Evolutionary conservation across 2,888 invertebrate species (phyloP).

Genomic region (Sphinx pinastri): DNA sequence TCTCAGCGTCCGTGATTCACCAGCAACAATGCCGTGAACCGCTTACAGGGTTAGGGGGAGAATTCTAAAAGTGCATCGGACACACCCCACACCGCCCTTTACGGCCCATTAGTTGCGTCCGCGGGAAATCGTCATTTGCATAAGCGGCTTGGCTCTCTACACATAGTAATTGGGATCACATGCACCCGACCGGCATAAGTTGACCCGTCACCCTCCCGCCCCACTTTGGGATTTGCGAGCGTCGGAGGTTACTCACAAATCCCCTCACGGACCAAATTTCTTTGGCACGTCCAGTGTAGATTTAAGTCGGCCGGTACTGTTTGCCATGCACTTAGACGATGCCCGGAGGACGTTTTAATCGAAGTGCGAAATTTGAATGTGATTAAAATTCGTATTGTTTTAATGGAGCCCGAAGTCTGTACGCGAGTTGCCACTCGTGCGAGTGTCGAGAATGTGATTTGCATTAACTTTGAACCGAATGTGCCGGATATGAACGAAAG

Average conservation of each 20-base stretch:
- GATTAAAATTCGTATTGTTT: slow-evolving; percentile 79
- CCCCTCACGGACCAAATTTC: slow-evolving; percentile 48
- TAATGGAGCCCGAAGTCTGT: slow-evolving; percentile 64
- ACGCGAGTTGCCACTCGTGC: slow-evolving; percentile 50
- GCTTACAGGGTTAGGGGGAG: slow-evolving; percentile 24
- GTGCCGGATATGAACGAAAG: slow-evolving; percentile 35
- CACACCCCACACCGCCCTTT: slow-evolving; percentile 52
- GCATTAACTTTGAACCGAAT: slow-evolving; percentile 61
- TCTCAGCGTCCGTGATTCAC: not conserved
- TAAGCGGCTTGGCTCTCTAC: slow-evolving; percentile 82
- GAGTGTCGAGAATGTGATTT: slow-evolving; percentile 61
- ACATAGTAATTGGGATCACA: slow-evolving; percentile 82
- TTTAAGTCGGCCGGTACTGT: slow-evolving; percentile 75
- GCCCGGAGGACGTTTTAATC: slow-evolving; percentile 78
- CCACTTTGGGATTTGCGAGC: slow-evolving; percentile 37
- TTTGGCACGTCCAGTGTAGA: slow-evolving; percentile 61
- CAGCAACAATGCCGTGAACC: not conserved
- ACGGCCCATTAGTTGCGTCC: slow-evolving; percentile 81
- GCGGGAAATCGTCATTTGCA: slow-evolving; percentile 82
- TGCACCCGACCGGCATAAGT: slow-evolving; percentile 61
- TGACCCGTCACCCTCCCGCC: slow-evolving; percentile 50
- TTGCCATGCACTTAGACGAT: slow-evolving; percentile 78
- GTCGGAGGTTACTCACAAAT: slow-evolving; percentile 37
- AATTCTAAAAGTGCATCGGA: slow-evolving; percentile 72
- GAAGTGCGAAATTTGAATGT: slow-evolving; percentile 81